phyloP scores from a whole-genome alignment of 2,888 invertebrate genomes.

The Phymatocera aterrima region DNA sequence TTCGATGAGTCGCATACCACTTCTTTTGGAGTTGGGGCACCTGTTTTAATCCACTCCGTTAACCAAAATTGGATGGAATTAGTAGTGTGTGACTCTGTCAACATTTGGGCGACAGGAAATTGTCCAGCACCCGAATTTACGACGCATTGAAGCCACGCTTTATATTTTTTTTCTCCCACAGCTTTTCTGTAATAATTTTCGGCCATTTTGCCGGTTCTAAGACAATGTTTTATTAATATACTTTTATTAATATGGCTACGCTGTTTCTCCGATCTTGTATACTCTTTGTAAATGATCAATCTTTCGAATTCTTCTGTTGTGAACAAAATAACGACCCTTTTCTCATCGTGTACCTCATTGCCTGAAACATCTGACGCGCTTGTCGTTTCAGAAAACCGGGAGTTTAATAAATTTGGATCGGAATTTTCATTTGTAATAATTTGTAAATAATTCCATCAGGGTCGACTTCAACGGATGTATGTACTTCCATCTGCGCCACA shows the following conservation, averaged over 20 bases:
- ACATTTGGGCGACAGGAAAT: conserved; percentile 33
- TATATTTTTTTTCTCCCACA: background rate
- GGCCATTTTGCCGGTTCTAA: background rate
- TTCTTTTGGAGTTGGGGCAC: conserved; percentile 9
- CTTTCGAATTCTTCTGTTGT: background rate
- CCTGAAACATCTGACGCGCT: background rate
- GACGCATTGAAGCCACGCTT: conserved; percentile 5
- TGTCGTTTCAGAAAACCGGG: background rate
- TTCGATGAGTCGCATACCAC: conserved; percentile 23
- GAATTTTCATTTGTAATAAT: background rate
- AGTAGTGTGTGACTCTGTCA: conserved; percentile 13
- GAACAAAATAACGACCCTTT: background rate
- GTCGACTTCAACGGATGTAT: no score
- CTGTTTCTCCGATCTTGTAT: background rate
- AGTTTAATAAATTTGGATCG: background rate
- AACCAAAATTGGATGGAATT: conserved; percentile 30
- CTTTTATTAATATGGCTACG: background rate
- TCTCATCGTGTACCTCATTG: background rate
- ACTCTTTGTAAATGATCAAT: background rate
- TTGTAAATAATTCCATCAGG: background rate
- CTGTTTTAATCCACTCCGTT: background rate
- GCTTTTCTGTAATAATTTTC: background rate
- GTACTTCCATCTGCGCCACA: background rate
- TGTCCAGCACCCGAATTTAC: conserved; percentile 13
- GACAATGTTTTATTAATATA: background rate